These are phyloP conservation scores for Trachelus tabidus DNA, from an alignment of 2,888 invertebrate species.

Conservation along the genomic window DNA sequence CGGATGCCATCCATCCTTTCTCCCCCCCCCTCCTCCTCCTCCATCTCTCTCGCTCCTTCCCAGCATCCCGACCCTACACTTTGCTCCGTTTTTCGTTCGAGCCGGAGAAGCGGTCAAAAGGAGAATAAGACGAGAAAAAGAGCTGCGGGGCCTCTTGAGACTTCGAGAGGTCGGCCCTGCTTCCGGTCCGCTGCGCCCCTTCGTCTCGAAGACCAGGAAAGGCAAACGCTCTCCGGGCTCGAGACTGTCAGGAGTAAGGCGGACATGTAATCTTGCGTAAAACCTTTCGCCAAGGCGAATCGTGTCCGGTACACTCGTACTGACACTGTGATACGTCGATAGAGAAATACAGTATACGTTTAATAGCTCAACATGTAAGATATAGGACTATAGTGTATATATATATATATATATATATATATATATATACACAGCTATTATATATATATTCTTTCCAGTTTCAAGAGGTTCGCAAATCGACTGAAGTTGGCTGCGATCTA, in stretches of 20 bases:
- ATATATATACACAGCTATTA: no score
- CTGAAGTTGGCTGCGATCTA: background rate
- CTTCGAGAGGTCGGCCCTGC: background rate
- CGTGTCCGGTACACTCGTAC: background rate
- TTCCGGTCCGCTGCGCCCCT: background rate
- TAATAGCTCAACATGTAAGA: no score
- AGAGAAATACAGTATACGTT: background rate
- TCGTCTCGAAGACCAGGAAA: background rate
- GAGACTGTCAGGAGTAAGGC: background rate
- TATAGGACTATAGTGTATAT: background rate
- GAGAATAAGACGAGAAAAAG: background rate
- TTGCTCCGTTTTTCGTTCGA: background rate
- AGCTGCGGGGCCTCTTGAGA: background rate
- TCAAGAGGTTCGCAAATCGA: background rate
- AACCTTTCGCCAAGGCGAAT: background rate
- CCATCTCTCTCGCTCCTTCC: constrained; percentile 25
- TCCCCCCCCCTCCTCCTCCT: constrained; percentile 24
- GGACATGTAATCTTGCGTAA: background rate
- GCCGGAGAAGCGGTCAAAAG: background rate
- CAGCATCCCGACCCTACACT: background rate
- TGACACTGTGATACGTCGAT: background rate
- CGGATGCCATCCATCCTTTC: constrained; percentile 63
- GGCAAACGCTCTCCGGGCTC: background rate
- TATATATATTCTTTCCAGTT: background rate
- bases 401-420: background rate